Evolutionary conservation across 2,797 vertebrate genomes (phyloP).

Genomic region (Pelodytes ibericus): DNA sequence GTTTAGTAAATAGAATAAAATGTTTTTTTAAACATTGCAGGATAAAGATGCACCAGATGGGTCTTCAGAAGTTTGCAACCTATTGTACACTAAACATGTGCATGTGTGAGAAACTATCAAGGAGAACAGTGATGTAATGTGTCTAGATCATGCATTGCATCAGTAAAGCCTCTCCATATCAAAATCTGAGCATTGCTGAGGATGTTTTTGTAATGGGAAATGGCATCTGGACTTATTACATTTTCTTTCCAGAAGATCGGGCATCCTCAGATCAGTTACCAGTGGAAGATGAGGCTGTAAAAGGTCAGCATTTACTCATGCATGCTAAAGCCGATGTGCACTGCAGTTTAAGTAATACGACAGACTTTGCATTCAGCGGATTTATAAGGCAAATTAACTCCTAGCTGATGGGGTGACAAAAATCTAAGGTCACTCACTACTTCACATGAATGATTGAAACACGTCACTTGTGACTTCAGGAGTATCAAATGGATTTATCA

Average conservation of each 20-base stretch:
- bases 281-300: slow-evolving; percentile 34
- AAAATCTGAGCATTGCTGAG: too few species aligned
- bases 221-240: slow-evolving; percentile 20
- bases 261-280: slow-evolving; percentile 49
- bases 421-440: slow-evolving; percentile 48
- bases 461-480: slow-evolving; percentile 21
- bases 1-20: too few species aligned
- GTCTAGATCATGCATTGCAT: too few species aligned
- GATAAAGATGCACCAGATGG: too few species aligned
- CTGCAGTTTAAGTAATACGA: slow-evolving; percentile 43
- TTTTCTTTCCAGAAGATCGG: slow-evolving; percentile 31
- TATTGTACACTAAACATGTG: too few species aligned
- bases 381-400: slow-evolving; percentile 45
- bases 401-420: slow-evolving; percentile 48
- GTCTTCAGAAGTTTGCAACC: too few species aligned
- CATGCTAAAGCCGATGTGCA: slow-evolving; percentile 42
- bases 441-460: slow-evolving; percentile 23
- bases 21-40: too few species aligned
- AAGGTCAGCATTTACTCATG: slow-evolving; percentile 52
- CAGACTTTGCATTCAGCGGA: slow-evolving; percentile 38
- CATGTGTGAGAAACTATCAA: too few species aligned
- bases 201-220: slow-evolving; percentile 11
- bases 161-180: too few species aligned
- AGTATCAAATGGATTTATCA: slow-evolving; percentile 10
- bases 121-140: too few species aligned